Evolutionary conservation across 1,140 invertebrate species (phyloP).

Genomic region (Leptinotarsa undecemlineata): DNA sequence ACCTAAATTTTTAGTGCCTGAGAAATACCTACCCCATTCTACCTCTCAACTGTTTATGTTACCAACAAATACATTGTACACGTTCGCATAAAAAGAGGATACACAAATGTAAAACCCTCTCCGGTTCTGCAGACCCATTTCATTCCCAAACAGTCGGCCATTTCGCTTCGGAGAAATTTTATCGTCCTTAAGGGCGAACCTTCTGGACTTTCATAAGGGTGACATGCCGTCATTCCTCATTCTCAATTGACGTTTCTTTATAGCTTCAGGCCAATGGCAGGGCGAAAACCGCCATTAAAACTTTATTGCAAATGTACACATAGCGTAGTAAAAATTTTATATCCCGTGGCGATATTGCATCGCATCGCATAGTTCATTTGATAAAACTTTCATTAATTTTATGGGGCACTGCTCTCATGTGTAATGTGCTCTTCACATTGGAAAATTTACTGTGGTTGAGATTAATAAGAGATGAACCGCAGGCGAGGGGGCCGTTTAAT

Average conservation of each 20-base stretch:
- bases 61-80: neutral
- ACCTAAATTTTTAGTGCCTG: neutral
- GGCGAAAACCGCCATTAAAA: constrained; percentile 24
- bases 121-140: neutral
- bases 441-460: constrained; percentile 7
- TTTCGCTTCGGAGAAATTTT: constrained; percentile 27
- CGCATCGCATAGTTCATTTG: constrained; percentile 30
- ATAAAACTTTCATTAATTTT: constrained; percentile 38
- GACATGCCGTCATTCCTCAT: constrained; percentile 21
- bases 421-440: constrained; percentile 14
- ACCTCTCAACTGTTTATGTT: neutral
- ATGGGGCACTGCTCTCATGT: constrained; percentile 29
- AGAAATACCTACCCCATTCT: neutral
- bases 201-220: constrained; percentile 31
- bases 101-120: neutral
- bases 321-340: constrained; percentile 34
- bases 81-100: neutral
- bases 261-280: constrained; percentile 25
- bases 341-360: constrained; percentile 22
- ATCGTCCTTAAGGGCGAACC: constrained; percentile 24
- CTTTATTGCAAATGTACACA: constrained; percentile 35
- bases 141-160: constrained; percentile 25
- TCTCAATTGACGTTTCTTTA: constrained; percentile 30
- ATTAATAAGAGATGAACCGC: neutral
- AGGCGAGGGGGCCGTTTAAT: neutral